phyloP scores from a whole-genome alignment of 2,797 vertebrate species.

The Caiman crocodilus region DNA sequence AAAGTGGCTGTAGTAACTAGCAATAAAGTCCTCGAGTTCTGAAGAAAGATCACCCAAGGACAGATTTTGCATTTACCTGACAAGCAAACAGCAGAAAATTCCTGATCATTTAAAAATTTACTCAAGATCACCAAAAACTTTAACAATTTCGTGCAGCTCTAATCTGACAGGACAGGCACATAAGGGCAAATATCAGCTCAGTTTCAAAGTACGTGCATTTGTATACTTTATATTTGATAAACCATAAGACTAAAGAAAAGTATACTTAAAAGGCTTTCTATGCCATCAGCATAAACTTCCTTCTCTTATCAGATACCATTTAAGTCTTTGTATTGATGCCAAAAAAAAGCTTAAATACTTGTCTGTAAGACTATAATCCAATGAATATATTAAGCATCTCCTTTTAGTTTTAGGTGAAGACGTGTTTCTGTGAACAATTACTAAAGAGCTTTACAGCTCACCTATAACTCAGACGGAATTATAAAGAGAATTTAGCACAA shows the following conservation, averaged over 20 bases:
- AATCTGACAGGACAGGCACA: accelerated
- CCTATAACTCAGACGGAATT: background rate
- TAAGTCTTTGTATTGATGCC: accelerated
- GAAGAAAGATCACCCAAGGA: background rate
- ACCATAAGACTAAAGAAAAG: accelerated
- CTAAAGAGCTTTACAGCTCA: background rate
- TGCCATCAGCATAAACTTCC: background rate
- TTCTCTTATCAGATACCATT: background rate
- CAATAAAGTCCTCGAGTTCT: background rate
- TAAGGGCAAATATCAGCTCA: accelerated
- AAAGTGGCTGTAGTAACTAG: accelerated
- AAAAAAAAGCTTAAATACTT: background rate
- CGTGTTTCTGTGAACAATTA: background rate
- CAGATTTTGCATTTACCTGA: background rate
- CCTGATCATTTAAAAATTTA: background rate
- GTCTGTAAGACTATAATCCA: background rate
- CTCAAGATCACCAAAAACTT: background rate
- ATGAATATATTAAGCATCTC: background rate
- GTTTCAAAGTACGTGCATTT: background rate
- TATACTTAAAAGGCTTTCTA: background rate
- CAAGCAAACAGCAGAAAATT: background rate
- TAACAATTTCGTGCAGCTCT: background rate
- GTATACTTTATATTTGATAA: background rate
- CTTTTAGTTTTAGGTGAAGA: accelerated
- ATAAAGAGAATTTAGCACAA: background rate